Conservation (phyloP, 2,888 invertebrate genomes). For the Aporophyla nigra region DNA sequence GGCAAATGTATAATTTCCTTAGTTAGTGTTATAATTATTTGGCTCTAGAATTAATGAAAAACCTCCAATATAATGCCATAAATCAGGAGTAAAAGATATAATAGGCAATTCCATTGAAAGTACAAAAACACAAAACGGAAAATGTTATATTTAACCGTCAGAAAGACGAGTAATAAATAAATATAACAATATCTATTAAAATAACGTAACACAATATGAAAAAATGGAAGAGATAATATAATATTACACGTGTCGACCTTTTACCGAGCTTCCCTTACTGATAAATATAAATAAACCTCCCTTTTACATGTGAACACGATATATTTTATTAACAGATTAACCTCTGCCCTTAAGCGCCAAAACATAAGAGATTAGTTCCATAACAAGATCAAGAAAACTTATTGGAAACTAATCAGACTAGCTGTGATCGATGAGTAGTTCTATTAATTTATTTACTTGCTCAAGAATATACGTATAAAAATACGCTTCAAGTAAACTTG, state of each 20-base stretch:
- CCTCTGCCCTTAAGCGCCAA: constrained; percentile 10
- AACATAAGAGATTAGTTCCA: constrained; percentile 3
- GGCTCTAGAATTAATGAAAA: neutral
- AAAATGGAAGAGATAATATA: constrained; percentile 14
- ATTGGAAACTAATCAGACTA: constrained; percentile 35
- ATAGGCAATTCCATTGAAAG: neutral
- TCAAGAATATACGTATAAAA: neutral
- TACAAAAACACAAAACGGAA: neutral
- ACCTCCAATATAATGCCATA: neutral
- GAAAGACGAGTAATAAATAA: constrained; percentile 4
- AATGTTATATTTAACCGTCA: neutral
- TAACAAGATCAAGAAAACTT: constrained; percentile 37
- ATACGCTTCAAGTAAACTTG: constrained; percentile 25
- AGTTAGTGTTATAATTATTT: neutral
- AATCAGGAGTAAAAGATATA: neutral
- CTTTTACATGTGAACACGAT: constrained; percentile 31
- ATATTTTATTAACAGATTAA: constrained; percentile 38
- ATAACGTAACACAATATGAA: constrained; percentile 7
- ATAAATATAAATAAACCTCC: constrained; percentile 33
- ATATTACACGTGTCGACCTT: constrained; percentile 31
- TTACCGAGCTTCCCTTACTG: constrained; percentile 27
- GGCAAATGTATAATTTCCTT: neutral
- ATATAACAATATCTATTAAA: constrained; percentile 1
- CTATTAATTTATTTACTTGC: constrained; percentile 22
- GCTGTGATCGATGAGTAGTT: constrained; percentile 43